Conservation (phyloP, 2,797 vertebrate genomes). For the Cryptoprocta ferox region DNA sequence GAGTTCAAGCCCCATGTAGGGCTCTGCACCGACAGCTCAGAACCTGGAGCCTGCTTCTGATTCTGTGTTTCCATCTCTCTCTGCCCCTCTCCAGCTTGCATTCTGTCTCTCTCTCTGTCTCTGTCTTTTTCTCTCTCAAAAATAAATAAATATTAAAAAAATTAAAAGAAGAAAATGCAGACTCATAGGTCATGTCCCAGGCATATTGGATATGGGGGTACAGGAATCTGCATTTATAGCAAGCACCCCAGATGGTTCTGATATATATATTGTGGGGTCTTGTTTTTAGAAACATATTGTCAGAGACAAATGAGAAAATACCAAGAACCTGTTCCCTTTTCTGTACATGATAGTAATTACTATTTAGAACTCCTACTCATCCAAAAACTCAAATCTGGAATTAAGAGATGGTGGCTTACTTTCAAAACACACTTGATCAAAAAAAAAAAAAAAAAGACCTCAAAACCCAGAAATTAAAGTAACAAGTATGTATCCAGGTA, state of each 20-base stretch:
- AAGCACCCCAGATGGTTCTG: neutral
- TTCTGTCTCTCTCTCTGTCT: too few relatives aligned
- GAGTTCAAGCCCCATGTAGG: too few relatives aligned
- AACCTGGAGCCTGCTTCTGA: too few relatives aligned
- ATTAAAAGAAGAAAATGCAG: neutral
- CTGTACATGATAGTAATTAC: neutral
- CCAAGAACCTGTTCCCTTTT: neutral
- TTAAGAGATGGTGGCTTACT: neutral
- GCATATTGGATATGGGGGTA: neutral
- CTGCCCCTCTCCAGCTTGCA: too few relatives aligned
- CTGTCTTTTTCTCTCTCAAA: too few relatives aligned
- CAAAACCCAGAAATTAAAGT: neutral
- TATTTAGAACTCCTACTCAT: neutral
- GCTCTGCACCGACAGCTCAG: too few relatives aligned
- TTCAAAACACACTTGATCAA: neutral
- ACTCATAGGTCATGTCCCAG: neutral
- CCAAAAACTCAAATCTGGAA: neutral
- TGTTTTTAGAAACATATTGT: conserved; percentile 5
- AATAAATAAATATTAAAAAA: too few relatives aligned
- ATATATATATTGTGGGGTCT: neutral
- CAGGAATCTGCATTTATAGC: neutral
- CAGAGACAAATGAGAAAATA: conserved; percentile 1
- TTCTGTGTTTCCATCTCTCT: too few relatives aligned
- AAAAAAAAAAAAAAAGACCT: neutral
- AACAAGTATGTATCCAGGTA: neutral